Percentiles rank a stretch among this genome's conserved stretches.
These are phyloP conservation scores for Athene cunicularia DNA, from an alignment of 2,113 vertebrate species.

Conservation along the genomic window DNA sequence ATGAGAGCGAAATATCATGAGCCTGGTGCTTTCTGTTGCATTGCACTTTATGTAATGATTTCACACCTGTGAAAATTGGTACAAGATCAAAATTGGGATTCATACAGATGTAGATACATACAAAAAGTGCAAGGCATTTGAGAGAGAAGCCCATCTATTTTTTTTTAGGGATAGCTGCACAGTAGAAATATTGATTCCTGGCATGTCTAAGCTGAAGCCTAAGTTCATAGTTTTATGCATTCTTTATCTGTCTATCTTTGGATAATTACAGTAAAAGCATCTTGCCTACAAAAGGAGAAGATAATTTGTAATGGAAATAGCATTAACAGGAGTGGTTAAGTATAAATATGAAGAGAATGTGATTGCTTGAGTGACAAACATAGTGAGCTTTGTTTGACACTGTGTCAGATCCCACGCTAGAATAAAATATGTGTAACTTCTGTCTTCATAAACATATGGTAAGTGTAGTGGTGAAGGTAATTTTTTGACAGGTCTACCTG, in stretches of 20 bases:
- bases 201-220: background rate
- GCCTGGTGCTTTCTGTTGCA: background rate
- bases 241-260: background rate
- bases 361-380: background rate
- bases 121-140: background rate
- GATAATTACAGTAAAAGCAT: background rate
- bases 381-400: background rate
- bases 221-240: background rate
- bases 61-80: background rate
- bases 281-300: background rate
- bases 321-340: background rate
- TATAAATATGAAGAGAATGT: background rate
- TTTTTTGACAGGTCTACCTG: conserved; percentile 25
- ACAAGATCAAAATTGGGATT: background rate
- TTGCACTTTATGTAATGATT: background rate
- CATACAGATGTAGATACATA: background rate
- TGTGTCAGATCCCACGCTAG: background rate
- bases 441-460: conserved; percentile 4
- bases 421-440: background rate
- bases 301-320: background rate
- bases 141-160: background rate
- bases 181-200: background rate
- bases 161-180: background rate
- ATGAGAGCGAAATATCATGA: background rate
- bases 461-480: background rate